Conservation (phyloP, 2,113 vertebrate species). For the Pimephales promelas region DNA sequence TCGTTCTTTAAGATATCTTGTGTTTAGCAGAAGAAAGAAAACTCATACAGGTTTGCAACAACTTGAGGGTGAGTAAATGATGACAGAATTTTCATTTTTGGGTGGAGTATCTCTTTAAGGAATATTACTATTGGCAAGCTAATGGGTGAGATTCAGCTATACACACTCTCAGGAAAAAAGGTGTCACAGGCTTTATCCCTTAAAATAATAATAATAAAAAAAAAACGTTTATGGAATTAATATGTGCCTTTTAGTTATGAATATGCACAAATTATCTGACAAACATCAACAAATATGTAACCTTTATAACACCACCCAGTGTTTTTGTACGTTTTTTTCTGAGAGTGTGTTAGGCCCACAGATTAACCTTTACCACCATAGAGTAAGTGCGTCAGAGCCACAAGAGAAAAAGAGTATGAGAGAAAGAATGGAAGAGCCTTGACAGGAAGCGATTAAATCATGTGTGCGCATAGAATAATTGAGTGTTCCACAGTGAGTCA, state of each 20-base stretch:
- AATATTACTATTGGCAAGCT: neutral
- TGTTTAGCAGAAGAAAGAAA: too few species aligned
- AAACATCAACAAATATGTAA: neutral
- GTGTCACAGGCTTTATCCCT: neutral
- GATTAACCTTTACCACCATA: conserved; percentile 37
- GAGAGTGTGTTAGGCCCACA: conserved; percentile 25
- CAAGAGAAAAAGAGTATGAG: conserved; percentile 3
- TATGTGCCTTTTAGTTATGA: neutral
- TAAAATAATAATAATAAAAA: too few species aligned
- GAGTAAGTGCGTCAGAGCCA: conserved; percentile 23
- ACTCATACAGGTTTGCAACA: too few species aligned
- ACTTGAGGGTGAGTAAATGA: too few species aligned
- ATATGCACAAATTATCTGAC: neutral
- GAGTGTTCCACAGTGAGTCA: conserved; percentile 64
- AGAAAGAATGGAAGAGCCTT: conserved; percentile 6
- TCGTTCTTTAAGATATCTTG: too few species aligned
- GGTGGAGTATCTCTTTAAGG: neutral
- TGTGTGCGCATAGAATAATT: conserved; percentile 23
- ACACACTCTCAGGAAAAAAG: neutral
- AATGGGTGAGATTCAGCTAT: neutral
- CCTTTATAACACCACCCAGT: neutral
- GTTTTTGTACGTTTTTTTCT: conserved; percentile 12
- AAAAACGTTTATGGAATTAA: too few species aligned
- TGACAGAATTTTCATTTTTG: too few species aligned
- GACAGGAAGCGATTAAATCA: conserved; percentile 31